Percentiles rank a stretch among this genome's conserved stretches.
phyloP scores from a whole-genome alignment of 2,797 vertebrate species.

The Smutsia temminckii region DNA sequence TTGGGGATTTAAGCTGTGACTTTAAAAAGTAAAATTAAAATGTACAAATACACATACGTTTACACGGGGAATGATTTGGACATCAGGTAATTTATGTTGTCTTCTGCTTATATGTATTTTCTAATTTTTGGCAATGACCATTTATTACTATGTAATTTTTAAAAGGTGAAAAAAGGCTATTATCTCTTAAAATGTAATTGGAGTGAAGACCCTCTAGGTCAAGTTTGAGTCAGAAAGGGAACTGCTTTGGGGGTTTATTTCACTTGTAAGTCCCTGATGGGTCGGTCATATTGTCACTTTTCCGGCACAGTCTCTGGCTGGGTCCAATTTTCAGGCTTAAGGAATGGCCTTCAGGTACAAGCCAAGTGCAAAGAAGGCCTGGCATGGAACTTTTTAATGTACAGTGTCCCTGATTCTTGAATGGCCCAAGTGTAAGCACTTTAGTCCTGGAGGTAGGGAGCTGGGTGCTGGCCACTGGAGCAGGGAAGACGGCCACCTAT shows the following conservation, averaged over 20 bases:
- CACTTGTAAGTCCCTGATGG: background rate
- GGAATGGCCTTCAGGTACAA: background rate
- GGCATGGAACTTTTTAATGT: background rate
- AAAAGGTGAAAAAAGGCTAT: slow-evolving; percentile 26
- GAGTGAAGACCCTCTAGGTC: background rate
- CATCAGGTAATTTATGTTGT: background rate
- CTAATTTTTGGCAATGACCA: background rate
- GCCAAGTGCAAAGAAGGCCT: background rate
- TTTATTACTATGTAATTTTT: slow-evolving; percentile 24
- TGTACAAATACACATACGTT: background rate
- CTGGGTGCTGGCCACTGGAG: background rate
- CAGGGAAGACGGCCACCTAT: background rate
- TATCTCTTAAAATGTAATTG: background rate
- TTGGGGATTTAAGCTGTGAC: background rate
- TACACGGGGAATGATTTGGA: background rate
- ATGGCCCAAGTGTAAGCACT: background rate
- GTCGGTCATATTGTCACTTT: background rate
- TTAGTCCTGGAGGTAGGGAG: background rate
- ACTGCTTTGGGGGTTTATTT: background rate
- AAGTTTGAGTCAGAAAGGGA: background rate
- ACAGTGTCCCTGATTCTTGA: background rate
- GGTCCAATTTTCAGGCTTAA: slow-evolving; percentile 12
- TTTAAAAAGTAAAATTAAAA: slow-evolving; percentile 36
- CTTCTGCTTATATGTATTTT: background rate
- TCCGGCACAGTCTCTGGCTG: background rate